These are phyloP conservation scores for Orbicella faveolata DNA, from an alignment of 64 coral and sea anemone species.

Conservation along the genomic window DNA sequence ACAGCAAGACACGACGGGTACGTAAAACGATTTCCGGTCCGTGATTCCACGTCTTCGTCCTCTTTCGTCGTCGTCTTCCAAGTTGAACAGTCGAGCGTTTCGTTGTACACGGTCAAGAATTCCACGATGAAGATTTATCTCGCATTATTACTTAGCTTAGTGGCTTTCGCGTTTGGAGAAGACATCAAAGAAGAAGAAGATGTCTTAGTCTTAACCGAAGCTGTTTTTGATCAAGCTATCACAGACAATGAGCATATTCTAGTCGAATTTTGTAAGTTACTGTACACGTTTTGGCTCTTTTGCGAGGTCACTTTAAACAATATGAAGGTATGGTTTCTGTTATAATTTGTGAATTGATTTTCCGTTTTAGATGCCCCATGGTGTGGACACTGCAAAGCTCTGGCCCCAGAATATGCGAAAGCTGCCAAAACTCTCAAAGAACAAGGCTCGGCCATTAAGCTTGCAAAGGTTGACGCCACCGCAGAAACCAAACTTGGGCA, in stretches of 20 bases:
- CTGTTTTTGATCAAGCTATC: conserved; percentile 87
- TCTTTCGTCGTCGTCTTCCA: conserved; percentile 68
- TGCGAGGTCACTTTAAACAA: background rate
- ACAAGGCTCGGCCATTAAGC: conserved; percentile 62
- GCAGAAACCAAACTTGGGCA: conserved; percentile 77
- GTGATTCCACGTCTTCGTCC: conserved; percentile 34
- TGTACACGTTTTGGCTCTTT: conserved; percentile 9
- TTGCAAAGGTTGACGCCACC: conserved; percentile 96
- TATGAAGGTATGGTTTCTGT: background rate
- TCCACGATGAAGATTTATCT: conserved; percentile 82
- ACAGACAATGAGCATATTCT: conserved; percentile 68
- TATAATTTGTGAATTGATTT: conserved; percentile 7
- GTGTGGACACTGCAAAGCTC: conserved; percentile 99
- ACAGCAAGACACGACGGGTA: conserved; percentile 76
- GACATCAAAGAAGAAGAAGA: conserved; percentile 91
- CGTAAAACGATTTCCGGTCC: conserved; percentile 77
- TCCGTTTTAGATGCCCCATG: conserved; percentile 89
- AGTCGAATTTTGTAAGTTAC: conserved; percentile 96
- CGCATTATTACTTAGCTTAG: conserved; percentile 60
- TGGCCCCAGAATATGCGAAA: conserved; percentile 85
- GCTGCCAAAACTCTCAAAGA: conserved; percentile 80
- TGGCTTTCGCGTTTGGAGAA: conserved; percentile 68
- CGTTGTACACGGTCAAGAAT: background rate
- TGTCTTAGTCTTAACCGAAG: conserved; percentile 86
- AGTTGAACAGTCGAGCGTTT: conserved; percentile 55